Base-by-base conservation (phyloP, 1,140 invertebrate species). In the Musca vetustissima region DNA sequence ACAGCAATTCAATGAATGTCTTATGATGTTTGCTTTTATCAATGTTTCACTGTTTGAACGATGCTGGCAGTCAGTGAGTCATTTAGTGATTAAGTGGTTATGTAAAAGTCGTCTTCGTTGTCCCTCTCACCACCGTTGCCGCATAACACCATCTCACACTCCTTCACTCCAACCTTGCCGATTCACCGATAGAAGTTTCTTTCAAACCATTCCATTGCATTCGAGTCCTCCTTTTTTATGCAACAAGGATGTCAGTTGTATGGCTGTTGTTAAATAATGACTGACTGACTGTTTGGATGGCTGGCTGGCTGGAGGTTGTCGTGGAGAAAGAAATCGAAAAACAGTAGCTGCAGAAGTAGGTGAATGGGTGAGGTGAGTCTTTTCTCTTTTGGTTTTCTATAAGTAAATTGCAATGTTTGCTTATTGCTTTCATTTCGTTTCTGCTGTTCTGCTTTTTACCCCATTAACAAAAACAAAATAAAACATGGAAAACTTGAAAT, bases 331-430 rank as follows among this genome's bases (percentile, higher is more conserved):
- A 24, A 25, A 15, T 25, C n/a, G 52, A 21, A 22, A 21, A 4
- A 55, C 4, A 24, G 21, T 9, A 32, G 28, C 28, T 3, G 28
- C 28, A 43, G 36, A 43, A 43, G 36, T 43, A 43, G 36, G 36
- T 43, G 36, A 43, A 43, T 43, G 36, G 36, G 36, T 43, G 36
- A 43, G 36, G 36, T 43, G 36, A 43, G 36, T 13, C 6, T 7
- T 11, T 43, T 43, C 36, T 43, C 36, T 13, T 43, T 43, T 43
- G 36, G 36, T 43, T 43, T 43, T 57, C 19, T 57, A n/a, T 57
- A 57, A 57, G 53, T 57, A 57, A 57, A 57, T 57, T 57, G 53
- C 53, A 57, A 57, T 57, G n/a, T 57, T 57, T 57, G 53, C 53
- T 24, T 28, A 28, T 57, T 24, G 53, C 25, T 57, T 57, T 25